A percentile compares a stretch with the other conserved stretches of the same genome.
Evolutionary conservation across 2,797 vertebrate species (phyloP).

Genomic region (Danio jaintianensis): DNA sequence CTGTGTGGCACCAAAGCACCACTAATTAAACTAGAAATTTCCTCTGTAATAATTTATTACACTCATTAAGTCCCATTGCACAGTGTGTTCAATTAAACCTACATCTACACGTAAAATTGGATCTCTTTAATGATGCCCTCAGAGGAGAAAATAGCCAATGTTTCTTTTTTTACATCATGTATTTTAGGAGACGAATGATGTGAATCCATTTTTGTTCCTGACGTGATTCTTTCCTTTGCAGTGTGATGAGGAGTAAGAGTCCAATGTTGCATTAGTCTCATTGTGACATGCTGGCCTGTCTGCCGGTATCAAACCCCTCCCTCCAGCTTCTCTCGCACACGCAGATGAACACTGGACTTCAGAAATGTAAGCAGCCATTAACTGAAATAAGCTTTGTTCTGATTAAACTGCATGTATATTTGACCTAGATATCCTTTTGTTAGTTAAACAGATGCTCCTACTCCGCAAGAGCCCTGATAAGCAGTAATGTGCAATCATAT

Average conservation of each 20-base stretch:
- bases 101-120: conserved; percentile 34
- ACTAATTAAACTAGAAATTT: conserved; percentile 43
- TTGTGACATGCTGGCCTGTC: conserved; percentile 97
- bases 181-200: conserved; percentile 10
- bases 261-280: conserved; percentile 88
- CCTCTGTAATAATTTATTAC: conserved; percentile 39
- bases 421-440: conserved; percentile 19
- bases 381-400: conserved; percentile 15
- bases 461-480: background rate
- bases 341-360: conserved; percentile 99
- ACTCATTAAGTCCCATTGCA: conserved; percentile 38
- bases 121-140: conserved; percentile 33
- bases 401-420: background rate
- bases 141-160: conserved; percentile 29
- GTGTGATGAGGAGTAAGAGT: conserved; percentile 86
- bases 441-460: conserved; percentile 10
- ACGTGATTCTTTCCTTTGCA: conserved; percentile 66
- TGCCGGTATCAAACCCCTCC: conserved; percentile 91
- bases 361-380: conserved; percentile 91
- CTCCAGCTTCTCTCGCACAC: conserved; percentile 91
- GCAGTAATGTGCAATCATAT: conserved; percentile 7
- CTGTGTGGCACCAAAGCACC: conserved; percentile 17
- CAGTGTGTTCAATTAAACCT: conserved; percentile 32
- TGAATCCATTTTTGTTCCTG: conserved; percentile 46
- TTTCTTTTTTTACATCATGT: conserved; percentile 24